Base-by-base conservation (phyloP, 2,888 invertebrate genomes). In the Pandemis cinnamomeana region DNA sequence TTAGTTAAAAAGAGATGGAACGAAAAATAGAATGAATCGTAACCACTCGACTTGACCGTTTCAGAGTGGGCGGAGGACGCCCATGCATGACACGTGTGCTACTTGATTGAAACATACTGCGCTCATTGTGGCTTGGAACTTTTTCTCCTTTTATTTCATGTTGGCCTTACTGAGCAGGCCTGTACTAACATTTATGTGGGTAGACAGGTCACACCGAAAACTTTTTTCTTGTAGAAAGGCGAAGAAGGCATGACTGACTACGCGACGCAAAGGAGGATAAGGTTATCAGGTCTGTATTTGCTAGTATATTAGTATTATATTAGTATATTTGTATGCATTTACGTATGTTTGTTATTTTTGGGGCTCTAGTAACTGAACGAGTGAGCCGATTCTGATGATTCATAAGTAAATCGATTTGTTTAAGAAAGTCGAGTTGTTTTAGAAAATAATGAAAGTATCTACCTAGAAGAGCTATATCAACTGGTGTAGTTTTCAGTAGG, bases 61-160 rank as follows among this genome's bases (percentile, higher is more conserved):
- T 27, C 10, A 27, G 10, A 58, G 8, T 15, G 55, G 55, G 20
- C 58, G 58, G 58, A 4, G 27, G 53, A 58, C 27, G 27, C 8
- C 64, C 48, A 48, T 64, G 48, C 64, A 11, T 42, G 53, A 42
- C 53, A 67, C 67, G 67, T 68, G 67, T 67, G 67, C 67, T 13
- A 44, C 67, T 68, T 58, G 67, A 68, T 68, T 68, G 67, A 58
- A 68, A 68, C 67, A 68, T 58, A 67, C 67, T 51, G 67, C 55
- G 20, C 67, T 68, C 51, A 48, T 64, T 67, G 67, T 20, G 67
- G 67, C 20, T 13, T 13, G 53, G 15, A 58, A 42, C 67, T 55
- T 58, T 68, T 58, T 58, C 46, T 42, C n/a, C 53, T 51, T 67
- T 67, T 53, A 67, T 58, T 58, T 41, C 55, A 58, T 58, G 66